These are phyloP conservation scores for Peromyscus aztecus DNA, from an alignment of 2,797 vertebrate species.

Conservation along the genomic window DNA sequence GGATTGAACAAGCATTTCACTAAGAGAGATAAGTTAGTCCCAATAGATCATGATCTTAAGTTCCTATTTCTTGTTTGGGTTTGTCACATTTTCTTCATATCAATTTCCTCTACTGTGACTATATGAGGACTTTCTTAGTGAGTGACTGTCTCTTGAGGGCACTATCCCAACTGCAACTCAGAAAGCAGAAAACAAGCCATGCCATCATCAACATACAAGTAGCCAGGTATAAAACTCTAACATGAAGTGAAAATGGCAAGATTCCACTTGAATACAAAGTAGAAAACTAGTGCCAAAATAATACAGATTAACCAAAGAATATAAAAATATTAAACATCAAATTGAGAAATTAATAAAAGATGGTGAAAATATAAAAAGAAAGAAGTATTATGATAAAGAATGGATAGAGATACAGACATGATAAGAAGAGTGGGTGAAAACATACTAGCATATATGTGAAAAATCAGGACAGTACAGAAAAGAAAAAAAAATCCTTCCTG, in stretches of 20 bases:
- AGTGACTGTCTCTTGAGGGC: neutral
- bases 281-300: neutral
- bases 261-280: neutral
- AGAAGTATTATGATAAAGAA: neutral
- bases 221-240: neutral
- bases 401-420: neutral
- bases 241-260: neutral
- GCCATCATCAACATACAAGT: neutral
- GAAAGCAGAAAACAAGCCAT: neutral
- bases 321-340: neutral
- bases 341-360: neutral
- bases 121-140: neutral
- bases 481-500: neutral
- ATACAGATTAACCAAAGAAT: neutral
- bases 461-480: neutral
- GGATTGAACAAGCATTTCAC: neutral
- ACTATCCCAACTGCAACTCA: neutral
- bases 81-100: neutral
- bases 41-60: neutral
- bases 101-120: neutral
- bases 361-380: neutral
- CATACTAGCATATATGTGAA: neutral
- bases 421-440: neutral
- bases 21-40: neutral
- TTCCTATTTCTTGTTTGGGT: neutral